Evolutionary conservation across 2,797 vertebrate species (phyloP).

Genomic region (Rhinella marina): DNA sequence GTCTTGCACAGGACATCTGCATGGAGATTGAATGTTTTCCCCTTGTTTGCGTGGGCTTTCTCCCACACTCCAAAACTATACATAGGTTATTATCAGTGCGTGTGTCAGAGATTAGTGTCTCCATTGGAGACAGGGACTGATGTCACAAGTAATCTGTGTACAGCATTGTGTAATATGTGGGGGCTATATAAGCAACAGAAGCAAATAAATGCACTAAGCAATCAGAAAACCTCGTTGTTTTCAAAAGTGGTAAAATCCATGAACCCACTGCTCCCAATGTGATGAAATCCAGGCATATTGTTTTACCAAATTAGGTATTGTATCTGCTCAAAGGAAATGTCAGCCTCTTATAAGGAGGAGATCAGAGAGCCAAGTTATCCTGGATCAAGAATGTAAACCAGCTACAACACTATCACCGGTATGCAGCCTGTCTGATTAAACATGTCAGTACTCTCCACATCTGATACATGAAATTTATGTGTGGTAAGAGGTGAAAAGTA

Average conservation of each 20-base stretch:
- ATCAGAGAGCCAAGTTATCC: conserved; percentile 10
- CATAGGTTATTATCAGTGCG: too few relatives aligned
- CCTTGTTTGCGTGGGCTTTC: neutral
- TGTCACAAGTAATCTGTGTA: too few relatives aligned
- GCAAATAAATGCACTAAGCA: neutral
- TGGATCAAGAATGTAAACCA: conserved; percentile 20
- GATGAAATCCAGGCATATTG: neutral
- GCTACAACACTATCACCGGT: conserved; percentile 12
- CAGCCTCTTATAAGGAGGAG: neutral
- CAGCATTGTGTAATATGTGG: neutral
- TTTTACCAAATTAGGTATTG: neutral
- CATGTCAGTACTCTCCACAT: neutral
- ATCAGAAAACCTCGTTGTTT: neutral
- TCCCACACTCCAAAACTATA: neutral
- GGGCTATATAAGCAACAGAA: neutral
- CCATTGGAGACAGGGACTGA: too few relatives aligned
- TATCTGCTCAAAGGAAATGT: neutral
- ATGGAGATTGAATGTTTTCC: neutral
- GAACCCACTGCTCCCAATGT: too few relatives aligned
- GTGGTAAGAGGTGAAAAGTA: conserved; percentile 30
- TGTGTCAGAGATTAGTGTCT: too few relatives aligned
- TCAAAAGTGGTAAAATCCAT: neutral
- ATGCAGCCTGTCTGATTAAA: conserved; percentile 35
- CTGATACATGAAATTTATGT: conserved; percentile 10
- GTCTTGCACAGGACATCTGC: too few relatives aligned